phyloP scores from a whole-genome alignment of 2,113 vertebrate genomes.

The Anarrhichthys ocellatus region DNA sequence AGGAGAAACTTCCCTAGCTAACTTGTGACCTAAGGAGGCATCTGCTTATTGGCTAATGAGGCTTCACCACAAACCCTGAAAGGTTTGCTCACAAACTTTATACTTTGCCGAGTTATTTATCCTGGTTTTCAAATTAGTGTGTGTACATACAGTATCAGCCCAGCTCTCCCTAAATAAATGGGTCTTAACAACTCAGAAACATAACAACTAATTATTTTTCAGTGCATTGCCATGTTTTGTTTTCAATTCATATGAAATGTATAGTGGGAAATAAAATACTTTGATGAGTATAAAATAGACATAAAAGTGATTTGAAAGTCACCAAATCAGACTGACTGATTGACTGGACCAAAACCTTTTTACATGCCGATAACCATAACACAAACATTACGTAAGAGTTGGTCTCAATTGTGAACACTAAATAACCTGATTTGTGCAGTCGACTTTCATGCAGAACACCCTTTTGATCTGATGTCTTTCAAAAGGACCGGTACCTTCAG shows the following conservation, averaged over 20 bases:
- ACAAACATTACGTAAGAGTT: not conserved
- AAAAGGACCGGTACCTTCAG: constrained; percentile 2
- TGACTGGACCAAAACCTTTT: not conserved
- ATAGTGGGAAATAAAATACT: not conserved
- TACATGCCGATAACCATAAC: not conserved
- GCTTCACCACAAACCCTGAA: constrained; percentile 34
- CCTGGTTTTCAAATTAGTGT: constrained; percentile 38
- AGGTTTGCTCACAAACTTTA: constrained; percentile 47
- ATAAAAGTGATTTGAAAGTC: not conserved
- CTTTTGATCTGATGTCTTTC: not conserved
- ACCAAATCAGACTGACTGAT: not conserved
- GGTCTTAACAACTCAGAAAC: not conserved
- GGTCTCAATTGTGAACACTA: not conserved
- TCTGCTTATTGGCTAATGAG: constrained; percentile 68
- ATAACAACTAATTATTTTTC: not conserved
- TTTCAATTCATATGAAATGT: not conserved
- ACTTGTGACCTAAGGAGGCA: constrained; percentile 12
- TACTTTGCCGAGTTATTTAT: constrained; percentile 42
- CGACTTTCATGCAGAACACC: not conserved
- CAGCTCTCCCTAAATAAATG: constrained; percentile 22
- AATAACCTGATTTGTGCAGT: not conserved
- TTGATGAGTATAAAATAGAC: not conserved
- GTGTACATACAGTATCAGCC: not conserved
- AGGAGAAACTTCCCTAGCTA: constrained; percentile 32
- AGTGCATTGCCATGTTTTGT: not conserved